A percentile compares a stretch with the other conserved stretches of the same genome.
Conservation (phyloP, 37 sponge, comb jelly and placozoan species). For the Hormiphora californensis region DNA sequence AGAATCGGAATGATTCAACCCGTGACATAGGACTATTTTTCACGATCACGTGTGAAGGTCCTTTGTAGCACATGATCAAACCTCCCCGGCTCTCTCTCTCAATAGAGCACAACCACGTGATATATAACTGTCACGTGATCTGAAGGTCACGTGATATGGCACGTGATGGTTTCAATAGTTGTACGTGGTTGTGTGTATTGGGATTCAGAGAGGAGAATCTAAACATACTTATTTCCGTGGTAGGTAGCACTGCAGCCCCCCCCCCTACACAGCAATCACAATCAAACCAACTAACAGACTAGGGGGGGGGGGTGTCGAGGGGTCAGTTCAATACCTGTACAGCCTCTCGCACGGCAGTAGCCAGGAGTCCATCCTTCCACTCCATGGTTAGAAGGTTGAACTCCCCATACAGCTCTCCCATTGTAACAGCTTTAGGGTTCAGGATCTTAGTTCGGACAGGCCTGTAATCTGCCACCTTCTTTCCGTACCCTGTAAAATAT, state of each 20-base stretch:
- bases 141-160: no score
- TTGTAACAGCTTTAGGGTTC: conserved; percentile 92
- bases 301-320: not conserved
- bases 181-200: no score
- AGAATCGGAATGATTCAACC: no score
- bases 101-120: no score
- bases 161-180: no score
- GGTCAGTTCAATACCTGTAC: conserved; percentile 61
- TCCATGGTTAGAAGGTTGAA: conserved; percentile 90
- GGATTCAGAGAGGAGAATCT: no score
- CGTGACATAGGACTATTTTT: not conserved
- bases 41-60: no score
- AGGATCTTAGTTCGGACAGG: conserved; percentile 85
- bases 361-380: conserved; percentile 98
- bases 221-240: no score
- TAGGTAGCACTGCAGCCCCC: no score
- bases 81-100: no score
- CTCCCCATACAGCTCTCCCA: conserved; percentile 99
- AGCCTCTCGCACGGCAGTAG: conserved; percentile 83
- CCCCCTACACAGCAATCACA: not conserved
- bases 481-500: conserved; percentile 6
- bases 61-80: no score
- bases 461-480: conserved; percentile 65
- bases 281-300: not conserved
- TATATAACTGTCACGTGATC: no score